Base-by-base conservation (phyloP, 2,888 invertebrate genomes). In the Adela reaumurella region DNA sequence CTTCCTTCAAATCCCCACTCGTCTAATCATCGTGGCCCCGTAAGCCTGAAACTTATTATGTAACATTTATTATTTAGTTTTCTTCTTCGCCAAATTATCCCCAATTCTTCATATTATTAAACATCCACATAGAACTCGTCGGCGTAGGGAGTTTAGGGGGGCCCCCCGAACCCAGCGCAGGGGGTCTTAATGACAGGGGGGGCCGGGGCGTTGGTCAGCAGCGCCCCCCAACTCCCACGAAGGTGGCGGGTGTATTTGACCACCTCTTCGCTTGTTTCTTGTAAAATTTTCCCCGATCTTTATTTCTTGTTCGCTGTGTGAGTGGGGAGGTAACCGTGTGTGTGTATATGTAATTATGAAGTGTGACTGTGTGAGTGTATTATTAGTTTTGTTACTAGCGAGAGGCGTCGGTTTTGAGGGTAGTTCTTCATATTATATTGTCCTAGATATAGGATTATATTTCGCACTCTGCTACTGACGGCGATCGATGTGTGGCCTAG, bases 61-160 rank as follows among this genome's bases (percentile, higher is more conserved):
- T 35, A 35, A 35, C 76, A 74, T 74, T 77, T 76, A 77, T 78
- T 78, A 78, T 78, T 78, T 78, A 78, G 78, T 78, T 78, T 77
- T 35, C 35, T 35, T 35, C 35, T 35, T 76, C 74, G 77, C 77
- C 78, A 78, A 78, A 78, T 78, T 78, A 78, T 78, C 77, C 76
- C 78, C 78, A 77, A 78, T 78, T 78, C 78, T 77, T 78, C 78
- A 78, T 78, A 78, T 78, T 77, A 78, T 78, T 78, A 78, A 77
- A 77, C 78, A 77, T 74, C 76, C 64, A 59, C 59, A 74, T 76
- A 70, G 68, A 70, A 47, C 47, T 71, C 69, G 70, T 70, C 70
- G 63, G 68, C 68, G 61, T 70, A 18, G 11, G 11, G 17, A 3
- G n/a, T 4, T 68, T 60, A 46, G 50, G 54, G 56, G 20, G 48